A percentile compares a stretch with the other conserved stretches of the same genome.
These are phyloP conservation scores for Drosophila watanabei DNA, from an alignment of 1,140 invertebrate species.

Conservation along the genomic window DNA sequence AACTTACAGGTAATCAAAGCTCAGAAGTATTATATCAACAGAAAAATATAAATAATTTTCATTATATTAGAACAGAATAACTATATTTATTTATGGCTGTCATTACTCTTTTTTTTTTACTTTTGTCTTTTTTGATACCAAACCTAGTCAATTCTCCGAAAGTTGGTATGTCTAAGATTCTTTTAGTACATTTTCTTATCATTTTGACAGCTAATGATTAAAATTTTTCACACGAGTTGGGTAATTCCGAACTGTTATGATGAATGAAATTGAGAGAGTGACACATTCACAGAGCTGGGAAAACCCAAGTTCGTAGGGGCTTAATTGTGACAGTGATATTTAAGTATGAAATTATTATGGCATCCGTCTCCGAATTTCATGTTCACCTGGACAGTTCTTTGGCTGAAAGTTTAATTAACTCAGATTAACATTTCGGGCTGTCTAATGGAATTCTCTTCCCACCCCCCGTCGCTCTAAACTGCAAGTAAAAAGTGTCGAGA, in stretches of 20 bases:
- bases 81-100: neutral
- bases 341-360: conserved; percentile 14
- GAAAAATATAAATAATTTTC: too few species aligned
- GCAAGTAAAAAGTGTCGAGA: conserved; percentile 9
- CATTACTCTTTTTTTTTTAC: too few species aligned
- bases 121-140: neutral
- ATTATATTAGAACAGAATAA: neutral
- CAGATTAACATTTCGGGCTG: conserved; percentile 40
- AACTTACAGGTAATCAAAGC: too few species aligned
- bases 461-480: neutral
- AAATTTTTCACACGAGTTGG: conserved; percentile 1
- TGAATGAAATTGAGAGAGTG: conserved; percentile 16
- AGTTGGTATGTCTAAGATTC: neutral
- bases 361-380: conserved; percentile 17
- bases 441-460: conserved; percentile 6
- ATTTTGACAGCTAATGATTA: conserved; percentile 8
- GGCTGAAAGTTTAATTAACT: conserved; percentile 29
- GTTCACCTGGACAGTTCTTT: conserved; percentile 26
- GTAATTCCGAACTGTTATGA: conserved; percentile 1
- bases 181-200: conserved; percentile 5
- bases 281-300: conserved; percentile 10
- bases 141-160: neutral
- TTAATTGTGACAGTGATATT: conserved; percentile 14
- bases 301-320: conserved; percentile 1
- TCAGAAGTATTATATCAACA: too few species aligned